Conservation (phyloP, 2,113 vertebrate species). For the Pycnonotus jocosus region DNA sequence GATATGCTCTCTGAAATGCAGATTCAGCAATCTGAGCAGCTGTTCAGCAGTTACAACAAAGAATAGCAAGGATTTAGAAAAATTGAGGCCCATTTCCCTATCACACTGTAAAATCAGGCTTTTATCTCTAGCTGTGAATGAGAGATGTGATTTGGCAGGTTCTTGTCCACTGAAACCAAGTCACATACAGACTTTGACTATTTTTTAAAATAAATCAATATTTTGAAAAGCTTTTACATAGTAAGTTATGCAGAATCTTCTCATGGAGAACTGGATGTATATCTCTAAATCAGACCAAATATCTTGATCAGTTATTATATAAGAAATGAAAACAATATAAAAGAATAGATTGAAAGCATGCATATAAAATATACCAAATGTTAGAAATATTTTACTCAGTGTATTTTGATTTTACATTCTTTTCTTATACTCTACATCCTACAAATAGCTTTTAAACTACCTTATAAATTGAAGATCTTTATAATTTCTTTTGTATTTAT, state of each 20-base stretch:
- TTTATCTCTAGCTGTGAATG: not conserved
- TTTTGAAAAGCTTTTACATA: not conserved
- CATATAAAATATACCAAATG: not conserved
- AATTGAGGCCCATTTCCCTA: not conserved
- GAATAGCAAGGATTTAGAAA: not conserved
- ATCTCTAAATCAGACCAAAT: not conserved
- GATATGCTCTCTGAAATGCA: not conserved
- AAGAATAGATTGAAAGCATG: not conserved
- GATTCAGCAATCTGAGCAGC: not conserved
- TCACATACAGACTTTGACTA: not conserved
- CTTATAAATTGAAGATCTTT: conserved; percentile 2
- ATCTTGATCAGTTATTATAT: not conserved
- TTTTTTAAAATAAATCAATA: not conserved
- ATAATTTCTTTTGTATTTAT: conserved; percentile 18
- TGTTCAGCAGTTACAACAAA: not conserved
- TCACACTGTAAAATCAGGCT: not conserved
- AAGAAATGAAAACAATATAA: not conserved
- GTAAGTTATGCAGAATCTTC: not conserved
- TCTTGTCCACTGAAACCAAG: not conserved
- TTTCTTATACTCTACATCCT: not conserved
- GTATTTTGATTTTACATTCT: not conserved
- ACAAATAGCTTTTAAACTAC: not conserved
- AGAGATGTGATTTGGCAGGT: not conserved
- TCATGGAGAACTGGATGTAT: not conserved
- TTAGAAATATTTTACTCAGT: not conserved